Base-by-base conservation (phyloP, 1,140 invertebrate genomes). In the Drosophila bocqueti region DNA sequence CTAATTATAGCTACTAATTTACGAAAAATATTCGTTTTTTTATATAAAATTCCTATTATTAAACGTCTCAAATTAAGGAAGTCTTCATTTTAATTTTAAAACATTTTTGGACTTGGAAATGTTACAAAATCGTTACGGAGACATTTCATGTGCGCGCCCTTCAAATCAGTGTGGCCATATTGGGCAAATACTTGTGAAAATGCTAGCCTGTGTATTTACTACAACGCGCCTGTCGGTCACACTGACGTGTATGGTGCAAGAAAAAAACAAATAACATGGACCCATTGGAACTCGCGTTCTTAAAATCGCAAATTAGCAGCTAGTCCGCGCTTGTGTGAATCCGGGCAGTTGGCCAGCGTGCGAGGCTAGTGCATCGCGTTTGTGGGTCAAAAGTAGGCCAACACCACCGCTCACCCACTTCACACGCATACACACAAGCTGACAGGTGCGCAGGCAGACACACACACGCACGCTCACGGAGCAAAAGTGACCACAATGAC, bases 401-500 rank as follows among this genome's bases (percentile, higher is more conserved):
- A 46, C 18, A 36, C 15, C 21, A n/a, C 46, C 16, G 34, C 26
- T 21, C 49, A n/a, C 36, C 16, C 31, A 47, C 21, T 47, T 47
- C 21, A 3, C 24, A 29, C 64, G 38, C 36, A 36, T 24, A 45
- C 50, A 15, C 29, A 43, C 34, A 13, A 45, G 43, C 43, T 58
- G 24, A 45, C 55, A 69, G 38, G 50, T 68, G 64, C 64, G 50
- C 55, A 73, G 63, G 18, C 18, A 49, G 24, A 47, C 34, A 36
- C 21, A 29, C 10, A 57, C 61, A 36, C 38, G 38, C 43, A 45
- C 60, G 59, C 73, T 60, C 67, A 49, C 58, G 43, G 31, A 34
- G 46, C 34, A 43, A n/a, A 38, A 55, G 16, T 42, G 68, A 71
- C 60, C 66, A 62, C 36, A 43, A 81, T 79, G 81, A 81, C 74